Conservation (phyloP, 2,888 invertebrate genomes). For the Polydrusus pterygomalis region DNA sequence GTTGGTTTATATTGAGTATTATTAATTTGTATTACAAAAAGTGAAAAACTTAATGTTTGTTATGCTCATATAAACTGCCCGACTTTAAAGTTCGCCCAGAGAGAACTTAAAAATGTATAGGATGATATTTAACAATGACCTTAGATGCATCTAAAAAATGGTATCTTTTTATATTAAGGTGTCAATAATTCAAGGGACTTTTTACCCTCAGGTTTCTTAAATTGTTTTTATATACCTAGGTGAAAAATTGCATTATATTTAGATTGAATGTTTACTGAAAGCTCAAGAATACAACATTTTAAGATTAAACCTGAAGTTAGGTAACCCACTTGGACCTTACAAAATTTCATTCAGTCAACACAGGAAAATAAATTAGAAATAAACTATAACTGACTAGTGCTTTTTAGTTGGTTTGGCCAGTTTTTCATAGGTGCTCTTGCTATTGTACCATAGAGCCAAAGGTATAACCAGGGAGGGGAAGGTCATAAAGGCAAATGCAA, state of each 20-base stretch:
- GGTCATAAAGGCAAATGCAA: slow-evolving; percentile 97
- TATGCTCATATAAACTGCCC: background rate
- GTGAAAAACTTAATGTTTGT: background rate
- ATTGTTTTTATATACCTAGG: too few species aligned
- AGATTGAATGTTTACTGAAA: too few species aligned
- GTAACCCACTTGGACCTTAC: too few species aligned
- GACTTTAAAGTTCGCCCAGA: background rate
- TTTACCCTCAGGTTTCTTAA: too few species aligned
- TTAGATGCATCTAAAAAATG: slow-evolving; percentile 17
- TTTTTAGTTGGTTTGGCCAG: slow-evolving; percentile 83
- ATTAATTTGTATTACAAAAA: too few species aligned
- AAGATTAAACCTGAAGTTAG: too few species aligned
- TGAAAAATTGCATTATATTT: too few species aligned
- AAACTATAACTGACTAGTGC: slow-evolving; percentile 50
- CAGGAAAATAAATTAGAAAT: slow-evolving; percentile 48
- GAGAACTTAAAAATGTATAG: background rate
- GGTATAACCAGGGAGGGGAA: slow-evolving; percentile 96
- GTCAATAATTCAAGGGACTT: too few species aligned
- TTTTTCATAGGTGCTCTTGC: slow-evolving; percentile 95
- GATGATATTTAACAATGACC: slow-evolving; percentile 24
- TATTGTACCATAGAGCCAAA: slow-evolving; percentile 94
- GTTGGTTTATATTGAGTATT: background rate
- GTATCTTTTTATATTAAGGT: background rate
- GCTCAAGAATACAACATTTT: too few species aligned
- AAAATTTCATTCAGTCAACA: slow-evolving; percentile 11